Evolutionary conservation across 2,888 invertebrate genomes (phyloP).

Genomic region (Napeogenes inachia): DNA sequence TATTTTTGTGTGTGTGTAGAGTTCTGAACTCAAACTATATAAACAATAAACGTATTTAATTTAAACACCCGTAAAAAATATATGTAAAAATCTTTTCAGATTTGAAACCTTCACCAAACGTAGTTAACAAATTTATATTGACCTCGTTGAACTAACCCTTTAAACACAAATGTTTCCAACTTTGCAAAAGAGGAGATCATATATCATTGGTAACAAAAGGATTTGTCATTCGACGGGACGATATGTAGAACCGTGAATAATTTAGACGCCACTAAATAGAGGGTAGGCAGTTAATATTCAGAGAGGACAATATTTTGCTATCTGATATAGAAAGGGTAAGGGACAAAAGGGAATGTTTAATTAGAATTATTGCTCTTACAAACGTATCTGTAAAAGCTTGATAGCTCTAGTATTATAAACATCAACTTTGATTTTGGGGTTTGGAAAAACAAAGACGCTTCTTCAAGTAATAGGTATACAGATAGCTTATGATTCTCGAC

Average conservation of each 20-base stretch:
- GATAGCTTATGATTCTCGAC: no score
- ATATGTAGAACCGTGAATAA: constrained; percentile 64
- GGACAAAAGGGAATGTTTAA: constrained; percentile 55
- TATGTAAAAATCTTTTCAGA: not conserved
- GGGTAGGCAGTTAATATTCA: constrained; percentile 66
- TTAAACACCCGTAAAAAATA: no score
- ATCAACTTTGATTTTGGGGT: not conserved
- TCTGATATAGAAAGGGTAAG: constrained; percentile 48
- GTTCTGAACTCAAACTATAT: not conserved
- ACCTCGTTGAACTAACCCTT: constrained; percentile 5
- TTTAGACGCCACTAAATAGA: constrained; percentile 65
- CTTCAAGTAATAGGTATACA: not conserved
- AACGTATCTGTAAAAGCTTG: constrained; percentile 11
- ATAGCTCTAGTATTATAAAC: constrained; percentile 6
- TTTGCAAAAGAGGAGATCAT: constrained; percentile 14
- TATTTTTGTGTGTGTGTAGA: no score
- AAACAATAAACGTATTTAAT: not conserved
- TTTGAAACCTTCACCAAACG: not conserved
- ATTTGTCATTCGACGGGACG: constrained; percentile 57
- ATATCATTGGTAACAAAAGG: constrained; percentile 37
- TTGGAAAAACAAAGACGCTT: not conserved
- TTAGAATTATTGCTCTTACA: constrained; percentile 40
- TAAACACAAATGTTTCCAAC: constrained; percentile 15
- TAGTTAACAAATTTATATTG: not conserved
- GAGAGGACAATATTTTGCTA: constrained; percentile 64